phyloP scores from a whole-genome alignment of 1,140 invertebrate species.

The Drosophila serrata region DNA sequence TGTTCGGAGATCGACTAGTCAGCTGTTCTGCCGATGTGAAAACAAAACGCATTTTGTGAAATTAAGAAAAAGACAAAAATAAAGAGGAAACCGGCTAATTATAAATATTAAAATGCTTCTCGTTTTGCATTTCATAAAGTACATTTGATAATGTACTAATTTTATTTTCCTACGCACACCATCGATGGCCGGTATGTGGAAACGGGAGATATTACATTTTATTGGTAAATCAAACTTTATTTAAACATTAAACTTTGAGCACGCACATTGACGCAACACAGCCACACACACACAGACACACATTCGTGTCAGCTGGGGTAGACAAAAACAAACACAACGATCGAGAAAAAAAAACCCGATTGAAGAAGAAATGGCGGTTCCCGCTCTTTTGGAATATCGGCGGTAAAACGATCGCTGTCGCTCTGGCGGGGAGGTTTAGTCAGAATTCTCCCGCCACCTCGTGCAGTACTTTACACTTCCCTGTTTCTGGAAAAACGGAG shows the following conservation, averaged over 20 bases:
- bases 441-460: slow-evolving; percentile 1
- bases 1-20: neutral
- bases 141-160: neutral
- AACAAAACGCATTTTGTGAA: slow-evolving; percentile 7
- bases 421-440: slow-evolving; percentile 33
- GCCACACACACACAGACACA: neutral
- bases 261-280: neutral
- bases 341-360: slow-evolving; percentile 15
- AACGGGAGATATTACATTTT: neutral
- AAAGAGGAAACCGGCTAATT: neutral
- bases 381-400: slow-evolving; percentile 50
- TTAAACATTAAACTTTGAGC: neutral
- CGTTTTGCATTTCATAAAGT: neutral
- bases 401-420: slow-evolving; percentile 28
- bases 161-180: neutral
- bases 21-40: neutral
- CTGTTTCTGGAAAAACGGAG: neutral
- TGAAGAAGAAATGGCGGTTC: slow-evolving; percentile 39
- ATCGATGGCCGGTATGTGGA: neutral
- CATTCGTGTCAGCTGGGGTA: slow-evolving; percentile 19
- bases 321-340: slow-evolving; percentile 29
- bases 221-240: slow-evolving; percentile 23
- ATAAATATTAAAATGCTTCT: neutral
- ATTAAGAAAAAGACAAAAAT: neutral
- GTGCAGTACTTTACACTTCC: slow-evolving; percentile 16